Base-by-base conservation (phyloP, 2,888 invertebrate genomes). In the Acleris holmiana region DNA sequence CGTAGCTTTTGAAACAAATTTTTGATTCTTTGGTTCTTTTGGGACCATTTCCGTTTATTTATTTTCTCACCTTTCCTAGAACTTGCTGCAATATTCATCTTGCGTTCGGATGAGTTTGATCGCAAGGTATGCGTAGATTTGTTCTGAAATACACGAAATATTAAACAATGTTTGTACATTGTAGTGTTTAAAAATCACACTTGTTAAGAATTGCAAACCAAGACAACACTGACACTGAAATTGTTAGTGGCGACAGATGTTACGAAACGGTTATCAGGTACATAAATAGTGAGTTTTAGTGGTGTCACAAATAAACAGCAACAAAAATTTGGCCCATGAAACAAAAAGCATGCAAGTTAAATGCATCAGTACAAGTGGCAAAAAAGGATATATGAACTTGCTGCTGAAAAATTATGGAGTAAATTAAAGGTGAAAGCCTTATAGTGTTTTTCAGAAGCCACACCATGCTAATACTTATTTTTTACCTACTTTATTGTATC, bases 1-100 rank as follows among this genome's bases (percentile, higher is more conserved):
- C 79, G 71, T 7, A 83, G 67, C 5, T 71, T 67, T 8, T 76
- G 55, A 58, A 83, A 80, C 0, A 85, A 50, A 59, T 76, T 77
- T 48, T 74, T 73, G 0, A 82, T 76, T 6, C 72, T 79, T 3
- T 70, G 71, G 0, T 68, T 73, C 0, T 71, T 77, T 61, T 67
- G 76, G 3, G 56, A 54, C 21, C 63, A 72, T 17, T 66, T 73
- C 48, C 70, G 76, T 51, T 67, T 77, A 53, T 72, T 78, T 0
- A 67, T 66, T n/a, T 73, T 73, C 18, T 67, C 70, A 40, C 61
- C 69, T 74, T 77, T 79, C 71, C 68, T 70, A 59, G 68, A 29
- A 35, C 69, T 72, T 40, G 77, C 69, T 54, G 72, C 54, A 0
- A 55, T 48, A 47, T 67, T 73, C 69, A 73, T 71, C 66, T 71